Evolutionary conservation across 1,140 invertebrate species (phyloP).

Genomic region (Cyclina sinensis): DNA sequence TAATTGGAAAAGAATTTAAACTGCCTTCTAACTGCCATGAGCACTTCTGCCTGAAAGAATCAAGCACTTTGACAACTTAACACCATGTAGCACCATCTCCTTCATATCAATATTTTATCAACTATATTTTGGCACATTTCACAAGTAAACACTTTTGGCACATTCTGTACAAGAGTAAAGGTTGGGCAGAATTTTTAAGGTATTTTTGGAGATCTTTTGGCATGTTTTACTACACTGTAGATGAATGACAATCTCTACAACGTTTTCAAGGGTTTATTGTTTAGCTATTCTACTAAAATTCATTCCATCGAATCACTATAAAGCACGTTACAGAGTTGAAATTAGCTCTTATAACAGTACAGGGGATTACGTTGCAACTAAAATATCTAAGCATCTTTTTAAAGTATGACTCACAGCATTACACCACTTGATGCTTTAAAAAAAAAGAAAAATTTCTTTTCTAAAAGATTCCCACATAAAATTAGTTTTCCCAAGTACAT

Average conservation of each 20-base stretch:
- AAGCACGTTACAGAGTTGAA: conserved; percentile 16
- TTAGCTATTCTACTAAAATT: conserved; percentile 43
- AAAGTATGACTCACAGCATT: conserved; percentile 30
- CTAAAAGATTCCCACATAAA: neutral
- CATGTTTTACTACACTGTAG: neutral
- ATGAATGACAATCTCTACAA: conserved; percentile 23
- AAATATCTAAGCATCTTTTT: conserved; percentile 7
- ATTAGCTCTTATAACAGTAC: conserved; percentile 9
- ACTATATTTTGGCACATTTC: too few relatives aligned
- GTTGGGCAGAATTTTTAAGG: too few relatives aligned
- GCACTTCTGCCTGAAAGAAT: too few relatives aligned
- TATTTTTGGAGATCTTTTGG: neutral
- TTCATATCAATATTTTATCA: too few relatives aligned
- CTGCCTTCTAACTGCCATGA: too few relatives aligned
- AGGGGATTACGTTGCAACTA: neutral
- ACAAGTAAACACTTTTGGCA: too few relatives aligned
- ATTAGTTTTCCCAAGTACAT: neutral
- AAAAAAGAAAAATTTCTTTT: conserved; percentile 10
- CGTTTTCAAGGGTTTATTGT: conserved; percentile 36
- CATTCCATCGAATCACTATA: conserved; percentile 48
- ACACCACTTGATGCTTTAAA: neutral
- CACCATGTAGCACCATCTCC: too few relatives aligned
- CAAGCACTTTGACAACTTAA: too few relatives aligned
- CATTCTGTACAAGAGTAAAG: too few relatives aligned
- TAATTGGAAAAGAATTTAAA: too few relatives aligned